These are phyloP conservation scores for Harpalus rubripes DNA, from an alignment of 2,888 invertebrate genomes.

Conservation along the genomic window DNA sequence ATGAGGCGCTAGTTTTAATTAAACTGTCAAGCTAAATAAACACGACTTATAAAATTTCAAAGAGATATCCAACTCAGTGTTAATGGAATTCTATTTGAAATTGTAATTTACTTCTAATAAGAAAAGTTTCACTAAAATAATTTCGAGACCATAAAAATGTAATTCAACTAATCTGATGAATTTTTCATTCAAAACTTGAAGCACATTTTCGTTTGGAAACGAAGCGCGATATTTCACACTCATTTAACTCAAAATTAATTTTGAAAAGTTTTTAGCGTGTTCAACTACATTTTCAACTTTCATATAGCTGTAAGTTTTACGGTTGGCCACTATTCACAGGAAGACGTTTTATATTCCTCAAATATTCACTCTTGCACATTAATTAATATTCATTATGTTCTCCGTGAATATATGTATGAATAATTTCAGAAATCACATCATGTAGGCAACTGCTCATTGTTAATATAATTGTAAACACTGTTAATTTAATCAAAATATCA, in stretches of 20 bases:
- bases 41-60: constrained; percentile 49
- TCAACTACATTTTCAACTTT: constrained; percentile 54
- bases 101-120: constrained; percentile 56
- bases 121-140: constrained; percentile 63
- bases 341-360: constrained; percentile 17
- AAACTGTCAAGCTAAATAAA: constrained; percentile 38
- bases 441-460: background rate
- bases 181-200: constrained; percentile 65
- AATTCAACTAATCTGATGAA: constrained; percentile 66
- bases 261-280: constrained; percentile 61
- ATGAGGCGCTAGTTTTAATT: constrained; percentile 36
- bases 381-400: constrained; percentile 21
- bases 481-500: too few species aligned
- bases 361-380: constrained; percentile 21
- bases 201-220: constrained; percentile 58
- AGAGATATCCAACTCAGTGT: constrained; percentile 41
- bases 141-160: constrained; percentile 60
- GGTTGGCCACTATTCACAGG: constrained; percentile 28
- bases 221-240: constrained; percentile 63
- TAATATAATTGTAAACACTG: too few species aligned
- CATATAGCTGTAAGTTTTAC: constrained; percentile 46
- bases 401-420: background rate
- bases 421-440: background rate
- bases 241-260: constrained; percentile 66
- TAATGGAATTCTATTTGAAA: constrained; percentile 60